Evolutionary conservation across 30 jellyfish, hydroid and myxozoan species (phyloP).

Genomic region (Pseudorhiza aurosa): DNA sequence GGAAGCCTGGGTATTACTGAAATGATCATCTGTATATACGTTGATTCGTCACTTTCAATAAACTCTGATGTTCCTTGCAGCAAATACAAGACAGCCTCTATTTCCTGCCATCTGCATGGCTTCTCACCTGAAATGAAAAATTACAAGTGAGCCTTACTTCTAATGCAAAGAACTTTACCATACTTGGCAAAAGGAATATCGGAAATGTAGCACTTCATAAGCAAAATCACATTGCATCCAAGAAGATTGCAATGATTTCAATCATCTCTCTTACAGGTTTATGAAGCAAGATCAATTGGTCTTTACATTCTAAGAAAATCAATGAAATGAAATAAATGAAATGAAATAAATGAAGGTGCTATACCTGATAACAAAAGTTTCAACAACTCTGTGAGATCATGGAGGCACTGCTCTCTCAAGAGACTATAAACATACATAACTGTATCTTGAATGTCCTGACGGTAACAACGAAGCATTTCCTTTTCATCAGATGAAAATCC

Average conservation of each 20-base stretch:
- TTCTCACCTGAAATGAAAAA: slow-evolving; percentile 48
- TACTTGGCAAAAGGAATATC: too few species aligned
- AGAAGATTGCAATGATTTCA: too few species aligned
- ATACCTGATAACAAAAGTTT: slow-evolving; percentile 67
- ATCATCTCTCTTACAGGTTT: not conserved
- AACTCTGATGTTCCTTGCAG: slow-evolving; percentile 89
- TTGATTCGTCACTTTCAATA: slow-evolving; percentile 58
- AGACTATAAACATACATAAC: slow-evolving; percentile 67
- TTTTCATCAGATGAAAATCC: slow-evolving; percentile 71
- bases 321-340: too few species aligned
- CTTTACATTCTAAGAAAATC: too few species aligned
- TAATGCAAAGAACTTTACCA: too few species aligned
- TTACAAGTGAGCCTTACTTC: too few species aligned
- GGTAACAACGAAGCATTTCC: slow-evolving; percentile 81
- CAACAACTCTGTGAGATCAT: slow-evolving; percentile 55
- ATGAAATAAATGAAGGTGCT: not conserved
- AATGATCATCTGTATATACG: slow-evolving; percentile 55
- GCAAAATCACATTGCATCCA: too few species aligned
- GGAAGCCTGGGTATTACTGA: slow-evolving; percentile 68
- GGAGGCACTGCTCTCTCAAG: slow-evolving; percentile 76
- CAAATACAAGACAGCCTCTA: slow-evolving; percentile 67
- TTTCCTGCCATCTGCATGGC: slow-evolving; percentile 71
- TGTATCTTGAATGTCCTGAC: slow-evolving; percentile 90
- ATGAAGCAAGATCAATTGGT: not conserved
- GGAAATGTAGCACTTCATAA: too few species aligned